Percentiles rank a stretch among this genome's conserved stretches.
Conservation (phyloP, 2,113 vertebrate genomes). For the Tringa solitaria region DNA sequence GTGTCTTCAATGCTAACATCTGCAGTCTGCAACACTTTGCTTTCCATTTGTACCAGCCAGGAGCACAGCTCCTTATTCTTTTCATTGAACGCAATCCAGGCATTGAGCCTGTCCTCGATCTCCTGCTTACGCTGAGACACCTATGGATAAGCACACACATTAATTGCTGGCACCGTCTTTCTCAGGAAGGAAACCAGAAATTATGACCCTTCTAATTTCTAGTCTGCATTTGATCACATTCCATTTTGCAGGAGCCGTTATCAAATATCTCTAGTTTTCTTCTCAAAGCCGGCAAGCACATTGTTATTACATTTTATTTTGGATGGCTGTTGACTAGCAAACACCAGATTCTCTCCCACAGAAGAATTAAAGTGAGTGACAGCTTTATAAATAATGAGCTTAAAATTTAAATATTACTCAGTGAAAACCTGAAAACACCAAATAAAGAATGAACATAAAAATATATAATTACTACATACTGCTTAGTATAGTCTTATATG, state of each 20-base stretch:
- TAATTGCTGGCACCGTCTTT: neutral
- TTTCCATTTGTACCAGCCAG: slow-evolving; percentile 94
- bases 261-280: neutral
- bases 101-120: slow-evolving; percentile 87
- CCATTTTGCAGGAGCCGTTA: neutral
- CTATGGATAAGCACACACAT: slow-evolving; percentile 59
- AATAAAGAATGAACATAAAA: neutral
- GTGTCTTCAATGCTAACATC: slow-evolving; percentile 93
- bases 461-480: neutral
- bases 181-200: neutral
- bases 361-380: neutral
- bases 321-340: neutral
- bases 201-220: neutral
- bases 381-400: slow-evolving; percentile 7
- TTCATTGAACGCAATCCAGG: slow-evolving; percentile 91
- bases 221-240: neutral
- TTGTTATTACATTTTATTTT: neutral
- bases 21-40: slow-evolving; percentile 84
- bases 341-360: neutral
- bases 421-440: neutral
- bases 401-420: neutral
- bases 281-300: neutral
- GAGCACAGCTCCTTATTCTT: slow-evolving; percentile 92
- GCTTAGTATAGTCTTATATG: neutral
- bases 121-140: slow-evolving; percentile 88